phyloP scores from a whole-genome alignment of 2,797 vertebrate species.

The Phoxinus dragarum region DNA sequence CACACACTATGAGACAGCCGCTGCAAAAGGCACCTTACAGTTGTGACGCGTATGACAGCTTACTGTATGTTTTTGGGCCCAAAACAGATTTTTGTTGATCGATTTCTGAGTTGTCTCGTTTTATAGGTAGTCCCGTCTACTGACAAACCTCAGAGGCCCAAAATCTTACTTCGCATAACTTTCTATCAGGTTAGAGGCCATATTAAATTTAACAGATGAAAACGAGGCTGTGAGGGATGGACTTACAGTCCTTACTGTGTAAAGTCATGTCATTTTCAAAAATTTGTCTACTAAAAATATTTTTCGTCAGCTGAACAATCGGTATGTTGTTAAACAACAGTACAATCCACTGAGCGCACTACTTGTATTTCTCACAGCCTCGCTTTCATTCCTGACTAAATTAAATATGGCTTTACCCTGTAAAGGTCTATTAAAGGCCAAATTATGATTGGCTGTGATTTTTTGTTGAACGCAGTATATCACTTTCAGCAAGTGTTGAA shows the following conservation, averaged over 20 bases:
- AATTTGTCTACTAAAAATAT: background rate
- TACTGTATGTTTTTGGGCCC: background rate
- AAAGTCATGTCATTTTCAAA: background rate
- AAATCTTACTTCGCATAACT: background rate
- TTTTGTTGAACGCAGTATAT: background rate
- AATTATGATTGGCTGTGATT: background rate
- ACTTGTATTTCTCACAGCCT: background rate
- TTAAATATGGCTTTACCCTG: background rate
- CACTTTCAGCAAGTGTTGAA: background rate
- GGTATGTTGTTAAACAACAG: background rate
- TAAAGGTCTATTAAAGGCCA: background rate
- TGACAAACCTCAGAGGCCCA: background rate
- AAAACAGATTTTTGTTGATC: background rate
- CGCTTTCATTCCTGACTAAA: background rate
- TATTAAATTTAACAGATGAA: background rate
- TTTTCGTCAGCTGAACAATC: background rate
- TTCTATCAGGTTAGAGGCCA: background rate
- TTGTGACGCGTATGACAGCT: background rate
- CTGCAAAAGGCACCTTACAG: background rate
- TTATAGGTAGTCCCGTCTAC: background rate
- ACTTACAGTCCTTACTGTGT: background rate
- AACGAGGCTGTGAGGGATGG: background rate
- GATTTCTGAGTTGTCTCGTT: background rate
- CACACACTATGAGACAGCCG: background rate
- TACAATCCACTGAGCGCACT: background rate